phyloP scores from a whole-genome alignment of 1,140 invertebrate species.

The Musca domestica region DNA sequence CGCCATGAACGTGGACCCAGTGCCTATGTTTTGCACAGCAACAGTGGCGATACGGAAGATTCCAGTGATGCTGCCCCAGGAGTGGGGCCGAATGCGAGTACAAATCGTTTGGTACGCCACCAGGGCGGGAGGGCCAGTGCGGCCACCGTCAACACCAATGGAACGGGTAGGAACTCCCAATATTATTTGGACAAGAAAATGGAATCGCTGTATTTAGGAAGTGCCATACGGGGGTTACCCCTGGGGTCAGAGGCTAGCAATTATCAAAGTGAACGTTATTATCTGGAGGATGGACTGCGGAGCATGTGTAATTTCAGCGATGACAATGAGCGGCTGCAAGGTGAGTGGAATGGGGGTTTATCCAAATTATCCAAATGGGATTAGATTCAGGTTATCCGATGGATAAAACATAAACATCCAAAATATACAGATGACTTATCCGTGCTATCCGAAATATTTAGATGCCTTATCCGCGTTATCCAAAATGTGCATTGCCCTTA shows the following conservation, averaged over 20 bases:
- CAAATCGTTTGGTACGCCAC: slow-evolving; percentile 19
- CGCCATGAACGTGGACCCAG: slow-evolving; percentile 28
- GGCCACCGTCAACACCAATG: slow-evolving; percentile 27
- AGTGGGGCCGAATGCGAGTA: slow-evolving; percentile 15
- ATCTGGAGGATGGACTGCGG: slow-evolving; percentile 38
- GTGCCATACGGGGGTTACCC: slow-evolving; percentile 42
- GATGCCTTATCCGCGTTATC: no score
- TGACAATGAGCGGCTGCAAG: slow-evolving; percentile 43
- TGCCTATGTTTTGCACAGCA: slow-evolving; percentile 40
- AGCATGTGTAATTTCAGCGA: slow-evolving; percentile 43
- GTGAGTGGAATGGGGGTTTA: slow-evolving; percentile 29
- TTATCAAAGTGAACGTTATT: slow-evolving; percentile 51
- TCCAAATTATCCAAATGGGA: neutral
- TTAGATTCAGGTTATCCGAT: no score
- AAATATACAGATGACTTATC: neutral
- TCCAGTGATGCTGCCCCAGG: slow-evolving; percentile 43
- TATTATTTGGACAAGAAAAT: slow-evolving; percentile 53
- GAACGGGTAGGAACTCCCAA: slow-evolving; percentile 32
- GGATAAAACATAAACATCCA: no score
- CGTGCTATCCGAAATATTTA: neutral
- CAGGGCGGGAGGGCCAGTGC: slow-evolving; percentile 47
- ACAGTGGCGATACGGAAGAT: slow-evolving; percentile 47
- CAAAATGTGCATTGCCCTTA: no score
- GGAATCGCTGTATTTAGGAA: slow-evolving; percentile 49
- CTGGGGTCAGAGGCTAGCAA: slow-evolving; percentile 47